Evolutionary conservation across 2,113 vertebrate genomes (phyloP), one percentile per base, ranked within the genome.

Genomic region (Seriola rivoliana): DNA sequence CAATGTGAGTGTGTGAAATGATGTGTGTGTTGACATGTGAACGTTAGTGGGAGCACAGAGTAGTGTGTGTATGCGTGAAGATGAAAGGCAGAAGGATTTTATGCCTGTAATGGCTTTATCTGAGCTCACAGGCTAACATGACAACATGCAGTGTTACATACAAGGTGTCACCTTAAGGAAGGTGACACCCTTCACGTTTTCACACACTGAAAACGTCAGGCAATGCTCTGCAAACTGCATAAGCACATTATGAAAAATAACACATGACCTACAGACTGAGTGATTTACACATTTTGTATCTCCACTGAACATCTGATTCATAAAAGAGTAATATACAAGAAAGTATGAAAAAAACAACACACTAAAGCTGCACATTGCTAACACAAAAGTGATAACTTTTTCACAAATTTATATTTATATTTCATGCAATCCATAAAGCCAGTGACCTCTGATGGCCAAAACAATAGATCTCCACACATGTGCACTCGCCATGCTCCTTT

Each of bases 31-130:
- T 79, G 86, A 84, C 68, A 80, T 80, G 72, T 66, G 55, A 76
- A 55, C 0, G 0, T 77, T 52, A 64, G 64, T 71, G 60, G 70
- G 21, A 59, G 59, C 32, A 12, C 17, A 48, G 36, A 62, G 58
- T 9, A 65, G 52, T 79, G 75, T 77, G 38, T 58, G 67, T 29
- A 29, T 55, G 42, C 11, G 13, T 58, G 40, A 74, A 79, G 74
- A 85, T 89, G 64, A 88, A 88, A 89, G 59, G 71, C 58, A 67
- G 52, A 68, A n/a, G 82, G 80, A 80, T 66, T 91, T 75, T 40
- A 82, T 21, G 59, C 50, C 75, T 78, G n/a, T 70, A 77, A 88
- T 42, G 71, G 71, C 46, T 87, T 91, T 60, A 87, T 54, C 54
- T 54, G 44, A 71, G 66, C 60, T 82, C n/a, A 66, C 2, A 50